phyloP scores from a whole-genome alignment of 2,113 vertebrate genomes.

The Microtus oregoni region DNA sequence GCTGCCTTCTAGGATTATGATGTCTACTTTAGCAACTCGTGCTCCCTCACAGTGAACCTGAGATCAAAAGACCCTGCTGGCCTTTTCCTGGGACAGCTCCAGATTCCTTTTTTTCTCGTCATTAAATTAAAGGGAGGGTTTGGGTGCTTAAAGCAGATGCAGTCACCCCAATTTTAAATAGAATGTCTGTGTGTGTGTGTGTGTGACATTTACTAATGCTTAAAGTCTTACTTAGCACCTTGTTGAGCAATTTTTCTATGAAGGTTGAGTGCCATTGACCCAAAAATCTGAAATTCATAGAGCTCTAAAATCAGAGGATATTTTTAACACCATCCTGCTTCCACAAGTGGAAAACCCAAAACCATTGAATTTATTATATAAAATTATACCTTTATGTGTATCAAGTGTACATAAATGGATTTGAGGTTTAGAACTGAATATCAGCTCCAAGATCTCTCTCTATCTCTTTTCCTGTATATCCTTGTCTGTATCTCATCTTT shows the following conservation, averaged over 20 bases:
- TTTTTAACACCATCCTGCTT: not conserved
- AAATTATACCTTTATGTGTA: not conserved
- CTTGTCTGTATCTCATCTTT: not conserved
- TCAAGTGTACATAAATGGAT: not conserved
- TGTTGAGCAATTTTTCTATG: not conserved
- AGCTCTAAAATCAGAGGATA: too few relatives aligned
- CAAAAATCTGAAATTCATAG: not conserved
- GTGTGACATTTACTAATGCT: not conserved
- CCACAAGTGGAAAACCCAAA: not conserved
- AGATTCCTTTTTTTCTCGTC: not conserved
- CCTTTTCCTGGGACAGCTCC: not conserved
- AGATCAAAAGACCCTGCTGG: not conserved
- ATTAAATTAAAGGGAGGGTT: slow-evolving; percentile 24
- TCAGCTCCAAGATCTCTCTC: not conserved
- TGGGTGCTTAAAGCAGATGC: not conserved
- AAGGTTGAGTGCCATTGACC: not conserved
- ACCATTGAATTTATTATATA: not conserved
- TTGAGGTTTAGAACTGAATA: not conserved
- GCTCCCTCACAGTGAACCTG: not conserved
- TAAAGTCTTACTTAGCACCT: not conserved
- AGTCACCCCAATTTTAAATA: not conserved
- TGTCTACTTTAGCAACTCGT: not conserved
- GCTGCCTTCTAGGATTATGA: slow-evolving; percentile 24
- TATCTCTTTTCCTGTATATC: not conserved
- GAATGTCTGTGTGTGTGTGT: too few relatives aligned